A percentile compares a stretch with the other conserved stretches of the same genome.
phyloP scores from a whole-genome alignment of 2,888 invertebrate species.

The Idaea aversata region DNA sequence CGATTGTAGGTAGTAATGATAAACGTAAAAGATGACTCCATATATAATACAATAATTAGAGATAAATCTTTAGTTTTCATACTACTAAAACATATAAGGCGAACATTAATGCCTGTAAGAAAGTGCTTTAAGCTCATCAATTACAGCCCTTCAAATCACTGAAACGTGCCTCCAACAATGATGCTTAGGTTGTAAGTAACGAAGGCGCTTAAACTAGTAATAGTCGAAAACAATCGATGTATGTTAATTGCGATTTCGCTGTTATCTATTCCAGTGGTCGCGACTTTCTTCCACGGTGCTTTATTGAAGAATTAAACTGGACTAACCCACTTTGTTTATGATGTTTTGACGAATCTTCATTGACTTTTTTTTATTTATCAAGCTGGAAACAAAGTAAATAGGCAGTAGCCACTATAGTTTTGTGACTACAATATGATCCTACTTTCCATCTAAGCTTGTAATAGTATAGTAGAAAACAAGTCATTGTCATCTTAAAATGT shows the following conservation, averaged over 20 bases:
- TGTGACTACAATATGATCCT: too few relatives aligned
- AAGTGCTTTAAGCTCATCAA: background rate
- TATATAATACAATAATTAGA: background rate
- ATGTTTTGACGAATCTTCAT: background rate
- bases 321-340: constrained; percentile 22
- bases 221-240: constrained; percentile 53
- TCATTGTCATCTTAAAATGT: too few relatives aligned
- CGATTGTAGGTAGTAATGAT: too few relatives aligned
- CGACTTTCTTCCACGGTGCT: constrained; percentile 51
- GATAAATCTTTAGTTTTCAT: background rate
- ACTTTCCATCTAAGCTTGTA: too few relatives aligned
- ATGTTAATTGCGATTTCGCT: constrained; percentile 58
- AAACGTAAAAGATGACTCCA: too few relatives aligned
- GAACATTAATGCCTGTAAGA: background rate
- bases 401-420: too few relatives aligned
- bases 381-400: too few relatives aligned
- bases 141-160: background rate
- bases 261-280: constrained; percentile 56
- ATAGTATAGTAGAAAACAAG: too few relatives aligned
- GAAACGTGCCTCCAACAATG: background rate
- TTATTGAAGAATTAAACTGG: constrained; percentile 1
- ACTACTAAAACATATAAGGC: background rate
- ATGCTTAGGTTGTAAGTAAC: background rate
- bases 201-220: background rate
- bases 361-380: too few relatives aligned